Evolutionary conservation across 1,140 invertebrate species (phyloP).

Genomic region (Medauroidea extradentata): DNA sequence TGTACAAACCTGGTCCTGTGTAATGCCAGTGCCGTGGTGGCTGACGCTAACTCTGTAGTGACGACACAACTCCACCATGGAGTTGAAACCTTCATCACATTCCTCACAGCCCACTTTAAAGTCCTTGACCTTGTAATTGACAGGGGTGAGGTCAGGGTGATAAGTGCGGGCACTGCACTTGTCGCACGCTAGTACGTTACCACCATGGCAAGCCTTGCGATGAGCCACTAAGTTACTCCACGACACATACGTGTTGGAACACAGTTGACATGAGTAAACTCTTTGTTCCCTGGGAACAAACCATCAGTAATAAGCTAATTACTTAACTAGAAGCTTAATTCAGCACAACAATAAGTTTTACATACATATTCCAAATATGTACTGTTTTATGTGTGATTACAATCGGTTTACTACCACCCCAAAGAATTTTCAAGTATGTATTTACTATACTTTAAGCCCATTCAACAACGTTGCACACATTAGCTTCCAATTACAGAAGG

Average conservation of each 20-base stretch:
- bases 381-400: no score
- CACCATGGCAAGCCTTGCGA: conserved; percentile 14
- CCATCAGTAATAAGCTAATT: not conserved
- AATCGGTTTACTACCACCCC: no score
- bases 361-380: no score
- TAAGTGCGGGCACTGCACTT: not conserved
- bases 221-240: conserved; percentile 16
- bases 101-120: conserved; percentile 12
- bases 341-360: no score
- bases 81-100: conserved; percentile 8
- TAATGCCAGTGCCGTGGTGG: no score
- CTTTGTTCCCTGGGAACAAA: not conserved
- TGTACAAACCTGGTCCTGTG: no score
- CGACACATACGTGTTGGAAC: conserved; percentile 12
- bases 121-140: conserved; percentile 5
- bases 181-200: conserved; percentile 9
- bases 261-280: conserved; percentile 9
- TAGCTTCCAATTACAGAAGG: no score
- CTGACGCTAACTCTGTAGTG: conserved; percentile 2
- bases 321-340: not conserved
- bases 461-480: no score
- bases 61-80: not conserved
- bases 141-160: not conserved
- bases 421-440: no score
- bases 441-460: no score